Base-by-base conservation (phyloP, 2,888 invertebrate genomes). In the Lathronympha strigana region DNA sequence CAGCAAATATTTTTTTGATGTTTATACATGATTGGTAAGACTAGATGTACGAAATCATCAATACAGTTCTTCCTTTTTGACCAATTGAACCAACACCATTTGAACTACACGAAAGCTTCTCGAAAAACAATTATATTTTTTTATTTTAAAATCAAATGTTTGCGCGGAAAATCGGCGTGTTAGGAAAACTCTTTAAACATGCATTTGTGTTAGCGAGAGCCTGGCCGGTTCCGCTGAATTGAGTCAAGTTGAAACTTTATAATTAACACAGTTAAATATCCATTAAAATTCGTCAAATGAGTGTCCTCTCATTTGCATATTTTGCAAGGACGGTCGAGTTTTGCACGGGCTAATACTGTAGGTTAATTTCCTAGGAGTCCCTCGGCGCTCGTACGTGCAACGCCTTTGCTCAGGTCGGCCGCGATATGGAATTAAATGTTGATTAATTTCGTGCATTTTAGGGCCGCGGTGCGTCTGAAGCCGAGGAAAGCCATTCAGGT, bases 261-360 rank as follows among this genome's bases (percentile, higher is more conserved):
- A 87, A 88, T 86, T 81, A 86, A 84, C 84, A 85, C 83, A 82
- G 86, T 87, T 89, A 88, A 88, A 89, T 86, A 84, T 83, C 87
- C 80, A 88, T 88, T 89, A 86, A 89, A 89, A 87, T 88, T 88
- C 81, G 86, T 86, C 85, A 88, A 89, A 88, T 88, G 84, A 87
- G 87, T 87, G 81, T 80, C 80, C 82, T 78, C 80, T 82, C 86
- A 88, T 90, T 88, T 87, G 84, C 90, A 90, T 88, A 90, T 87
- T 89, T 88, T 81, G 85, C 82, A 78, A 78, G 79, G 80, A 76
- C 74, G 78, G 79, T 77, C 73, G 83, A 82, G 83, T 84, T 84
- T 80, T 73, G 76, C 78, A 76, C 74, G 71, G 75, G 81, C 80
- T 82, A 84, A 83, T 76, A 76, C 74, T 77, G 79, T 75, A 73